Conservation (phyloP, 2,888 invertebrate species). For the Masnerella sp. region DNA sequence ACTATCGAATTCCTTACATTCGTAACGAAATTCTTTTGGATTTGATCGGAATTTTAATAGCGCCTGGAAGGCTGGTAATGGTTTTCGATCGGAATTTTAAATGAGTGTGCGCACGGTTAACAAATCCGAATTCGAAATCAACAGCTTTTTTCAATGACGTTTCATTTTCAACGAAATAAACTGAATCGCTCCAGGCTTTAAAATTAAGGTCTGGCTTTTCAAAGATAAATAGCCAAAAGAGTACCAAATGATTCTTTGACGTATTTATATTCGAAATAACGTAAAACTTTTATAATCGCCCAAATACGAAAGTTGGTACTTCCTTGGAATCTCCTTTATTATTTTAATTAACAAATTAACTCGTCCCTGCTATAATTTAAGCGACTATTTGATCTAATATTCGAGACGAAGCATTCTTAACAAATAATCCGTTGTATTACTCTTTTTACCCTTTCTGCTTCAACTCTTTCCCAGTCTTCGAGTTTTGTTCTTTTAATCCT, state of each 20-base stretch:
- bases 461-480: not conserved
- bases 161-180: no score
- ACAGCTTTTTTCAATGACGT: no score
- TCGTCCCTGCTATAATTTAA: no score
- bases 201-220: no score
- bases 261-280: no score
- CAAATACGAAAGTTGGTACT: no score
- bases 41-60: slow-evolving; percentile 13
- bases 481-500: slow-evolving; percentile 16
- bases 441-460: no score
- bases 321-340: not conserved
- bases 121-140: no score
- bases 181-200: no score
- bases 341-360: slow-evolving; percentile 4
- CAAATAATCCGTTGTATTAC: slow-evolving; percentile 4
- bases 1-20: slow-evolving; percentile 13
- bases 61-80: not conserved
- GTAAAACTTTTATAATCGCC: no score
- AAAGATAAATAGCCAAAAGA: no score
- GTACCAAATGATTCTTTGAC: no score
- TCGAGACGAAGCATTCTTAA: not conserved
- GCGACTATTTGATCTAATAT: not conserved
- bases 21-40: slow-evolving; percentile 11
- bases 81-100: slow-evolving; percentile 14
- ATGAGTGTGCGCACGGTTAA: slow-evolving; percentile 2